These are phyloP conservation scores for Nomada ruficornis DNA, from an alignment of 2,888 invertebrate genomes.

Conservation along the genomic window DNA sequence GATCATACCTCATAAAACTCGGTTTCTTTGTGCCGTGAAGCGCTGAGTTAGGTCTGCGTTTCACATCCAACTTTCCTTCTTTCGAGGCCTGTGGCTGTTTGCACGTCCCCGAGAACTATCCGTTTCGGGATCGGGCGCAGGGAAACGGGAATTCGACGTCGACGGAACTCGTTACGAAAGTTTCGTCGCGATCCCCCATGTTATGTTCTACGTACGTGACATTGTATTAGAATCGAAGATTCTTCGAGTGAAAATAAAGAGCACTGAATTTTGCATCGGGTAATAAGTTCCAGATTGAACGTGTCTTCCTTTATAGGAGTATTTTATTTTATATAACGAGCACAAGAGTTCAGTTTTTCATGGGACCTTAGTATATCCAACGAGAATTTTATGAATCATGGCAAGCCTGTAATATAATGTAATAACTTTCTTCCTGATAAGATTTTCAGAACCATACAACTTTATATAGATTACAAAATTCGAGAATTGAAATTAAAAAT, in stretches of 20 bases:
- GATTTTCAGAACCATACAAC: no score
- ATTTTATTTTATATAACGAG: no score
- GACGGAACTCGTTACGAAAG: constrained; percentile 61
- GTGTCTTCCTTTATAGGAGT: no score
- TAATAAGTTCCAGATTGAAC: no score
- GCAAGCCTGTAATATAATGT: no score
- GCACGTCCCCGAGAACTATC: constrained; percentile 39
- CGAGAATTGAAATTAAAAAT: no score
- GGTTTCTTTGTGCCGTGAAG: constrained; percentile 15
- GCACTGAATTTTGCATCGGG: background rate
- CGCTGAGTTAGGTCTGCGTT: constrained; percentile 6
- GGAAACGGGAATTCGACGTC: constrained; percentile 52
- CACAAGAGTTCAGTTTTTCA: no score
- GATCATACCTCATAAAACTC: constrained; percentile 45
- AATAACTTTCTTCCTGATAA: no score
- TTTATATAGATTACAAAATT: no score
- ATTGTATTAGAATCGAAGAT: background rate
- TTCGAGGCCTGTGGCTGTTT: constrained; percentile 49
- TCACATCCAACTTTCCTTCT: constrained; percentile 43
- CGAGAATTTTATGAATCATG: no score
- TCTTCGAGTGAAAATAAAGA: background rate
- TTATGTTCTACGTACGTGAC: background rate
- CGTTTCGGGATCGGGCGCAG: constrained; percentile 2
- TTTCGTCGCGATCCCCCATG: constrained; percentile 32
- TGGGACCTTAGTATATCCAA: no score